A percentile compares a stretch with the other conserved stretches of the same genome.
These are phyloP conservation scores for Tinamus guttatus DNA, from an alignment of 2,113 vertebrate species.

Conservation along the genomic window DNA sequence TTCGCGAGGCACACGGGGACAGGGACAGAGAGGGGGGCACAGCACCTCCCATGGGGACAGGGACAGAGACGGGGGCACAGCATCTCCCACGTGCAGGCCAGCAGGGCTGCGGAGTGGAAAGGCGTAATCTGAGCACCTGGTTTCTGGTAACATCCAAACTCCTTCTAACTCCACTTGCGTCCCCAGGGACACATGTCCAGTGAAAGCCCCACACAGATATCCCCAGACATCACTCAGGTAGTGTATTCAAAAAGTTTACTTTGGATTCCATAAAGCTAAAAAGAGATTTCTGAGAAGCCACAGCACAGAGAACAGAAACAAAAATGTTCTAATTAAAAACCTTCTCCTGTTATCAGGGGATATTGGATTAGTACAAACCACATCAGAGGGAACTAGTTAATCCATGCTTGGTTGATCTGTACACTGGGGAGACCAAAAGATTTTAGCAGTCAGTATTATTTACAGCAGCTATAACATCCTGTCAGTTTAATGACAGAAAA, in stretches of 20 bases:
- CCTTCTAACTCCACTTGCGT: neutral
- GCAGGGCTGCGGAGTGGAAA: neutral
- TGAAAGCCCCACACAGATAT: neutral
- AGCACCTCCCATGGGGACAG: neutral
- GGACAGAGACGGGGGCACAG: neutral
- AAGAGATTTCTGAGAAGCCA: conserved; percentile 9
- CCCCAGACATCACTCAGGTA: neutral
- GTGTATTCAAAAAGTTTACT: neutral
- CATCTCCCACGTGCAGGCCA: neutral
- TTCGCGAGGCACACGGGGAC: neutral
- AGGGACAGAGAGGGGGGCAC: neutral
- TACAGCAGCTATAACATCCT: conserved; percentile 34
- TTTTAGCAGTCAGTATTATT: conserved; percentile 55
- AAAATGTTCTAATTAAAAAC: conserved; percentile 20
- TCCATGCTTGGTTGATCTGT: conserved; percentile 33
- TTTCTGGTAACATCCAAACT: neutral
- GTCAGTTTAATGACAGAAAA: conserved; percentile 53
- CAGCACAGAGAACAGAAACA: neutral
- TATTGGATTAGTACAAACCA: conserved; percentile 42
- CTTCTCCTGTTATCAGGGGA: conserved; percentile 25
- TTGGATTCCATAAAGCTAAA: neutral
- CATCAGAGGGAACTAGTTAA: conserved; percentile 54
- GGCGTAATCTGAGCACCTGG: neutral
- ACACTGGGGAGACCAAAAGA: conserved; percentile 22
- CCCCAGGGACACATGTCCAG: neutral